Conservation (phyloP, 2,113 vertebrate genomes). For the Laticauda colubrina region DNA sequence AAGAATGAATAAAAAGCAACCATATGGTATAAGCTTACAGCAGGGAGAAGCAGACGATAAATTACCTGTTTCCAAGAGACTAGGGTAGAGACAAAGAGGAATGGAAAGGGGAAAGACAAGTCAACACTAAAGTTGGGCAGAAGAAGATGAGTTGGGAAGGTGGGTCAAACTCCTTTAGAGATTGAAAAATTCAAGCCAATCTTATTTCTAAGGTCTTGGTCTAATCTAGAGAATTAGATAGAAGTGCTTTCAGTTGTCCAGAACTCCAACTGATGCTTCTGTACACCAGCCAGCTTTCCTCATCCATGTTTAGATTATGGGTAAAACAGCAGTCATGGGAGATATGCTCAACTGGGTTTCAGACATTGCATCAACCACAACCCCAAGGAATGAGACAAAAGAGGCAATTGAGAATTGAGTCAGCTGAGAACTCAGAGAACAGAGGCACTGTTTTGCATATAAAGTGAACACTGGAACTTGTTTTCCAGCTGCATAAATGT, state of each 20-base stretch:
- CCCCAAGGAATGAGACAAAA: neutral
- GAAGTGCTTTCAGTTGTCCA: neutral
- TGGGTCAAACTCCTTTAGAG: neutral
- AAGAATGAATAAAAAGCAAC: neutral
- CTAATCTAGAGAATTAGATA: neutral
- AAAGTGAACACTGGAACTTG: neutral
- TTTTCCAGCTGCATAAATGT: neutral
- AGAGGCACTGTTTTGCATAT: neutral
- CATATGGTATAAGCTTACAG: neutral
- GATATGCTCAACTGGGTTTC: neutral
- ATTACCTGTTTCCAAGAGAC: neutral
- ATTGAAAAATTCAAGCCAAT: neutral
- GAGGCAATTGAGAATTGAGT: neutral
- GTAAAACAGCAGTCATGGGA: neutral
- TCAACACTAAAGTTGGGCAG: neutral
- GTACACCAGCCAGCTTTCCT: neutral
- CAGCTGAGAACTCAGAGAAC: neutral
- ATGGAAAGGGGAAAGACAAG: neutral
- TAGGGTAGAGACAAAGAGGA: neutral
- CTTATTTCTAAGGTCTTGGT: neutral
- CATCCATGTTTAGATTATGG: neutral
- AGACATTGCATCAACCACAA: neutral
- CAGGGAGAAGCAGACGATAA: neutral
- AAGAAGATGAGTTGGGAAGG: neutral
- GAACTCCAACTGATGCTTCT: neutral